Evolutionary conservation across 1,140 invertebrate species (phyloP).

Genomic region (Eulimnadia texana): DNA sequence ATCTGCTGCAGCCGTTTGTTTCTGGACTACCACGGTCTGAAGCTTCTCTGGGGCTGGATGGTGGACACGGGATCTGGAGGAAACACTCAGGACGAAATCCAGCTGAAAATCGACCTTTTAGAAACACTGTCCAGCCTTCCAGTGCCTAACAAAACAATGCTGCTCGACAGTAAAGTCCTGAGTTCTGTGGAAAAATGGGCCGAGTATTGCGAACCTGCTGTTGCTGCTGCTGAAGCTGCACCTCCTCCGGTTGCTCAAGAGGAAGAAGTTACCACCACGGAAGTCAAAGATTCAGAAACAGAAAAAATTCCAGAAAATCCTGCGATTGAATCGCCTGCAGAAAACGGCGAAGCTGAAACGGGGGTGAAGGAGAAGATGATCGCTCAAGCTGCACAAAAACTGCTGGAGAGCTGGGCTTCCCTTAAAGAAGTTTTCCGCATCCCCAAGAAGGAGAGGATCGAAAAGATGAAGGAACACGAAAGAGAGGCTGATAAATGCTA

Average conservation of each 20-base stretch:
- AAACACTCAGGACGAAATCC: conserved; percentile 19
- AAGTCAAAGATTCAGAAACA: too few relatives aligned
- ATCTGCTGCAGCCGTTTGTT: conserved; percentile 46
- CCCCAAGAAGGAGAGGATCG: conserved; percentile 82
- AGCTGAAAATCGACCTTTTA: conserved; percentile 52
- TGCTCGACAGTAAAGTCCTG: conserved; percentile 76
- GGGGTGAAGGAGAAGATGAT: conserved; percentile 8
- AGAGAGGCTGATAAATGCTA: conserved; percentile 49
- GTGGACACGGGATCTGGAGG: conserved; percentile 37
- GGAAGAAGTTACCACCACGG: too few relatives aligned
- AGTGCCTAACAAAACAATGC: conserved; percentile 81
- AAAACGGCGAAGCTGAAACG: conserved; percentile 22
- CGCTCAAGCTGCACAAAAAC: conserved; percentile 33
- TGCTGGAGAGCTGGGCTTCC: conserved; percentile 58
- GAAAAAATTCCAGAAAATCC: not conserved
- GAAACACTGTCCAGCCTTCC: conserved; percentile 65
- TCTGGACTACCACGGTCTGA: conserved; percentile 84
- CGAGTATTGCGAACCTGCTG: conserved; percentile 3
- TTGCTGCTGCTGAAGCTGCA: conserved; percentile 6
- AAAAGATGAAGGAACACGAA: conserved; percentile 86
- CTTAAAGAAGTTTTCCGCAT: conserved; percentile 85
- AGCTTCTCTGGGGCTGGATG: conserved; percentile 84
- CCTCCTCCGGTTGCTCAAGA: conserved; percentile 1
- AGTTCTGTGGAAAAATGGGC: conserved; percentile 65
- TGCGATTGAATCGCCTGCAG: conserved; percentile 17